Conservation (phyloP, 2,888 invertebrate species). For the Parapristionchus giblindavisi region DNA sequence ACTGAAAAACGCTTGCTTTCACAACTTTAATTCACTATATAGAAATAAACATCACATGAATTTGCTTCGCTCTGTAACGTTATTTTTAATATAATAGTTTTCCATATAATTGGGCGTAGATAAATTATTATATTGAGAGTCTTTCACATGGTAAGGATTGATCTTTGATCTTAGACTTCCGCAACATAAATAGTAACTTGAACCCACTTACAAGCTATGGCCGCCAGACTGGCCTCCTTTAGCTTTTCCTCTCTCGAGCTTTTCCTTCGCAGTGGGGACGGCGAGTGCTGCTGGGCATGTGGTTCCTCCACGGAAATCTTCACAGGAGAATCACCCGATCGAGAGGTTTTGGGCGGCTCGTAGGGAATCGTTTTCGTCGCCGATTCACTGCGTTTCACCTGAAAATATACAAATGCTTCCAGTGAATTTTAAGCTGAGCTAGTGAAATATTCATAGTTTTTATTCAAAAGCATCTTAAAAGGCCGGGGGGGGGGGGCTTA, state of each 20-base stretch:
- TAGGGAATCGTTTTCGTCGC: background rate
- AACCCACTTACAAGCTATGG: slow-evolving; percentile 15
- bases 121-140: background rate
- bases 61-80: background rate
- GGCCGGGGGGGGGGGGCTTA: no score
- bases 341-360: no score
- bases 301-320: slow-evolving; percentile 15
- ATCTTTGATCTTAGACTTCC: no score
- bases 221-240: slow-evolving; percentile 29
- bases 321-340: slow-evolving; percentile 15
- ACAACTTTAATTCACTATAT: background rate
- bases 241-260: slow-evolving; percentile 20
- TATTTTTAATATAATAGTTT: background rate
- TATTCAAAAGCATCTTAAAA: no score
- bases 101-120: background rate
- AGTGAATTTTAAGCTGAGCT: no score
- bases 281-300: no score
- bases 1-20: background rate
- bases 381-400: slow-evolving; percentile 22
- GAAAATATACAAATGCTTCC: no score
- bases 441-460: no score
- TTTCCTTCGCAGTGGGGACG: slow-evolving; percentile 19
- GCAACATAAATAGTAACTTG: background rate
- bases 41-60: background rate
- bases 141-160: no score